These are phyloP conservation scores for Sylvietta virens DNA, from an alignment of 2,113 vertebrate species.

Conservation along the genomic window DNA sequence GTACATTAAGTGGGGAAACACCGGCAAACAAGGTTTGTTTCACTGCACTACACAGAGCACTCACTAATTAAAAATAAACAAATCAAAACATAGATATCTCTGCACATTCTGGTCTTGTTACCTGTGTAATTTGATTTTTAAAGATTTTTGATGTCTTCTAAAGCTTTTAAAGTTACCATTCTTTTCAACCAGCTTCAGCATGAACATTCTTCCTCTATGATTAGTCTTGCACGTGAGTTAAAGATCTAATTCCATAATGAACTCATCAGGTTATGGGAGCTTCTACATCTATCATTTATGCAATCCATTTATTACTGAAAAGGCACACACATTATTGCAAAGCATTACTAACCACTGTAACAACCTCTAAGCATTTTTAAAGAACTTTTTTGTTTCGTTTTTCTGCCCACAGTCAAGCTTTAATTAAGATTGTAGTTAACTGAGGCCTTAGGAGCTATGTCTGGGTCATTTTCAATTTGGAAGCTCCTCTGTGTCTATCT, in stretches of 20 bases:
- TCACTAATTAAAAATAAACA: constrained; percentile 5
- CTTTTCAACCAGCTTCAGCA: background rate
- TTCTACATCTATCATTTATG: background rate
- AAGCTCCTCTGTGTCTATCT: background rate
- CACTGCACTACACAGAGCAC: background rate
- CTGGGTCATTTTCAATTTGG: background rate
- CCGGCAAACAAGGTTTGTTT: background rate
- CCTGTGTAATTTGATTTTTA: background rate
- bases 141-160: background rate
- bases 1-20: background rate
- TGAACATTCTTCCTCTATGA: background rate
- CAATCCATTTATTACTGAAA: background rate
- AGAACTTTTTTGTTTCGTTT: background rate
- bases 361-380: background rate
- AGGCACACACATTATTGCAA: background rate
- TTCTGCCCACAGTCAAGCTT: background rate
- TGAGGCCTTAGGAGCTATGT: background rate
- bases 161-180: background rate
- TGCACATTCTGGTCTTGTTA: background rate
- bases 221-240: background rate
- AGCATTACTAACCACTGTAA: background rate
- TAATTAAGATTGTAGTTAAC: background rate
- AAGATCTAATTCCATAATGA: background rate
- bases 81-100: background rate
- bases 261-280: background rate